Base-by-base conservation (phyloP, 2,888 invertebrate species). In the Ormyrus thymus region DNA sequence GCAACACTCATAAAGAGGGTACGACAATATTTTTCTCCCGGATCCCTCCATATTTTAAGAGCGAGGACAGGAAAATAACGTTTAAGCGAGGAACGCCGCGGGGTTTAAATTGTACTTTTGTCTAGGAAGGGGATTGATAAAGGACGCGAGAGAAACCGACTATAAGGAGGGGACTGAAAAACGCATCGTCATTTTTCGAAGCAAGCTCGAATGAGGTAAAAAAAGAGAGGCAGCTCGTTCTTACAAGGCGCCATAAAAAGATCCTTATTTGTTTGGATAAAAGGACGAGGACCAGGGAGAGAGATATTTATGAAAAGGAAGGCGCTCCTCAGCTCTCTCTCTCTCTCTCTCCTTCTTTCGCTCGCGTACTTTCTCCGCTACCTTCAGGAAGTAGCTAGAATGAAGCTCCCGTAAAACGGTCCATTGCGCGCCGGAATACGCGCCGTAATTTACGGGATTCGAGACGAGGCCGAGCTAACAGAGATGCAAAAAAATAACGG, bases 401-500 rank as follows among this genome's bases (percentile, higher is more conserved):
- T n/a, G 68, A 76, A 69, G 13, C 55, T 66, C 13, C 62, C 59
- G 71, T 65, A 71, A 78, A 71, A 71, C 77, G 81, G 72, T 79
- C 78, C 68, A 82, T 82, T 79, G 79, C 80, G 56, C 59, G 53
- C 29, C n/a, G 68, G 69, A 78, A 80, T 80, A 64, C 75, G 59
- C 64, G 56, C 68, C 62, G 72, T 82, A 80, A 82, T 80, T 71
- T 75, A 71, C 71, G 70, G 65, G 59, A 78, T 69, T 68, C 75
- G 58, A 51, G 48, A 55, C 13, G 8, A 59, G 50, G n/a, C 29
- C 4, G 56, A 51, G 61, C 50, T 4, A 65, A n/a, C 45, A 51
- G 7, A 8, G 5, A 10, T 8, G n/a, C 45, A 55, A 59, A 15
- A 69, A 68, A 56, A 51, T 15, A 70, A 45, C 62, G 43, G 48